A percentile compares a stretch with the other conserved stretches of the same genome.
These are phyloP conservation scores for Argyresthia goedartella DNA, from an alignment of 2,888 invertebrate genomes.

Conservation along the genomic window DNA sequence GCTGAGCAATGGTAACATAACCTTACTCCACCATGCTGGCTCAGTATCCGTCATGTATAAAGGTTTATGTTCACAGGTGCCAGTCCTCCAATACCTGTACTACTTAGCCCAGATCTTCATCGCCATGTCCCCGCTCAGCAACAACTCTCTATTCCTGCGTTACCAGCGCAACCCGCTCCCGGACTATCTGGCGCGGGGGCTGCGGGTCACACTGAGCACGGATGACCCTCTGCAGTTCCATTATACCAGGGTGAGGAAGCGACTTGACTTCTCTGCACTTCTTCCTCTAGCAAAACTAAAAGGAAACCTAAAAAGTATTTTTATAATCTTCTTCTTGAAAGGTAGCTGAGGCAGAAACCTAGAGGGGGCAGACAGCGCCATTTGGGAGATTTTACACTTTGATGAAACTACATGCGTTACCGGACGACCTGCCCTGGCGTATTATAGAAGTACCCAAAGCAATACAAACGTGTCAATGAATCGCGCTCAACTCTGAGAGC, in stretches of 20 bases:
- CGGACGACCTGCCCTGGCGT: too few relatives aligned
- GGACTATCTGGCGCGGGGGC: conserved; percentile 94
- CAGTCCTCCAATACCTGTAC: conserved; percentile 97
- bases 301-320: not conserved
- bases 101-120: conserved; percentile 98
- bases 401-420: too few relatives aligned
- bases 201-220: conserved; percentile 94
- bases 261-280: not conserved
- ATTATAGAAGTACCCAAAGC: too few relatives aligned
- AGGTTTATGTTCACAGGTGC: conserved; percentile 72
- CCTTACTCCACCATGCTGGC: too few relatives aligned
- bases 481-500: too few relatives aligned
- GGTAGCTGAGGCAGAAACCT: too few relatives aligned
- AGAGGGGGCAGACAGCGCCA: too few relatives aligned
- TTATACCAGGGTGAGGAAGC: conserved; percentile 90
- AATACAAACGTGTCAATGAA: too few relatives aligned
- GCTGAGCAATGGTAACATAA: too few relatives aligned
- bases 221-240: conserved; percentile 99
- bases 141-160: conserved; percentile 98
- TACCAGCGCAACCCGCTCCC: conserved; percentile 99
- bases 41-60: too few relatives aligned
- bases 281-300: not conserved
- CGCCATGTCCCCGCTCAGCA: conserved; percentile 98
- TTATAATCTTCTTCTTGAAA: too few relatives aligned
- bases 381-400: too few relatives aligned